phyloP scores from a whole-genome alignment of 92 coral and sea anemone species.

The Porites divaricata region DNA sequence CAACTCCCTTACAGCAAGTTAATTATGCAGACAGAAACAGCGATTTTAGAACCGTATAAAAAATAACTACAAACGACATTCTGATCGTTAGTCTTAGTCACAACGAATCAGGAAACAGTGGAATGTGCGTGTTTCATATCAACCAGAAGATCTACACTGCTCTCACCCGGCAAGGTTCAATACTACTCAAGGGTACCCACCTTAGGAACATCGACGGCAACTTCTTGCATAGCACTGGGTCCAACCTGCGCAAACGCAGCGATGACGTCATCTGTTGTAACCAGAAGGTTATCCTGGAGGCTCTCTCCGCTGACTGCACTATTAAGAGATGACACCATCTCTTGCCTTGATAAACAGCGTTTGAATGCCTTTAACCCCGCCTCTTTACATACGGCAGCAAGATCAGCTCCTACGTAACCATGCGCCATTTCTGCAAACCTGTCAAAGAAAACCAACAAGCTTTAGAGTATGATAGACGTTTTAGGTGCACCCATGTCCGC shows the following conservation, averaged over 20 bases:
- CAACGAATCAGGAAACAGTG: too few species aligned
- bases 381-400: conserved; percentile 95
- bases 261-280: conserved; percentile 79
- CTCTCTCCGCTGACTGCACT: conserved; percentile 34
- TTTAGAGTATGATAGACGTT: too few species aligned
- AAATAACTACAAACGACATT: too few species aligned
- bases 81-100: too few species aligned
- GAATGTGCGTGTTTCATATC: too few species aligned
- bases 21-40: too few species aligned
- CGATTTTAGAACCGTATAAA: too few species aligned
- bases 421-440: conserved; percentile 97
- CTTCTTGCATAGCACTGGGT: conserved; percentile 99
- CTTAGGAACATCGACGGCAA: conserved; percentile 96
- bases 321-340: conserved; percentile 1
- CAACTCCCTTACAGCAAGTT: too few species aligned
- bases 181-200: conserved; percentile 27
- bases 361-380: conserved; percentile 89
- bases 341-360: conserved; percentile 65
- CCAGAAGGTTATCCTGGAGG: conserved; percentile 57
- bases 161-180: not conserved
- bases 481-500: too few species aligned
- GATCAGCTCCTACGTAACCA: conserved; percentile 99
- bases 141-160: too few species aligned
- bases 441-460: not conserved
- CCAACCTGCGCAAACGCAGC: conserved; percentile 89